Percentiles rank a stretch among this genome's conserved stretches.
phyloP scores from a whole-genome alignment of 2,797 vertebrate species.

The Adrianichthys oophorus region DNA sequence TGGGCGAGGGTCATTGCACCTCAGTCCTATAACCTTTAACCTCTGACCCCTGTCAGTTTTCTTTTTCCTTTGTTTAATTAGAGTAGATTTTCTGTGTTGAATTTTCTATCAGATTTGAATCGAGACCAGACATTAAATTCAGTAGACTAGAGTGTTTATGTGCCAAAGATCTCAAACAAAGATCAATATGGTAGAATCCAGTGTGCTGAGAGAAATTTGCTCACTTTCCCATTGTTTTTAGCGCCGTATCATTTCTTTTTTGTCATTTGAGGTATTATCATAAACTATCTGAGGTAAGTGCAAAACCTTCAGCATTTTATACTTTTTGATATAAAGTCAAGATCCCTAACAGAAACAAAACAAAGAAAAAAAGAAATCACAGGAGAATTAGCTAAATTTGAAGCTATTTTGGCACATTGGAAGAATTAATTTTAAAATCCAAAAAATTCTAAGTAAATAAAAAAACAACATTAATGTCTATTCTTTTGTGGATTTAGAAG shows the following conservation, averaged over 20 bases:
- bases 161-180: slow-evolving; percentile 35
- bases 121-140: slow-evolving; percentile 32
- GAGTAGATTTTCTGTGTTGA: slow-evolving; percentile 71
- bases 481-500: too few species aligned
- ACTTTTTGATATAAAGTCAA: too few species aligned
- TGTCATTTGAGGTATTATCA: background rate
- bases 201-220: slow-evolving; percentile 18
- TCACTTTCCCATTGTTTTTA: too few species aligned
- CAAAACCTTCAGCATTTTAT: too few species aligned
- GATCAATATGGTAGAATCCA: slow-evolving; percentile 12
- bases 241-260: too few species aligned
- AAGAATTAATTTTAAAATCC: too few species aligned
- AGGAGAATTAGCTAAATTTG: too few species aligned
- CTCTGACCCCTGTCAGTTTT: slow-evolving; percentile 65
- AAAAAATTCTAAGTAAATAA: too few species aligned
- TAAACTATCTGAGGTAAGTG: background rate
- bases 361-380: too few species aligned
- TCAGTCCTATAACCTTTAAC: slow-evolving; percentile 85
- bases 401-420: too few species aligned
- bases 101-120: slow-evolving; percentile 75
- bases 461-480: too few species aligned
- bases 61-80: slow-evolving; percentile 62
- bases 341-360: too few species aligned
- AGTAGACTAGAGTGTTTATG: slow-evolving; percentile 57
- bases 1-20: slow-evolving; percentile 83